Percentiles rank a stretch among this genome's conserved stretches.
These are phyloP conservation scores for Diadegma fenestrale DNA, from an alignment of 2,888 invertebrate species.

Conservation along the genomic window DNA sequence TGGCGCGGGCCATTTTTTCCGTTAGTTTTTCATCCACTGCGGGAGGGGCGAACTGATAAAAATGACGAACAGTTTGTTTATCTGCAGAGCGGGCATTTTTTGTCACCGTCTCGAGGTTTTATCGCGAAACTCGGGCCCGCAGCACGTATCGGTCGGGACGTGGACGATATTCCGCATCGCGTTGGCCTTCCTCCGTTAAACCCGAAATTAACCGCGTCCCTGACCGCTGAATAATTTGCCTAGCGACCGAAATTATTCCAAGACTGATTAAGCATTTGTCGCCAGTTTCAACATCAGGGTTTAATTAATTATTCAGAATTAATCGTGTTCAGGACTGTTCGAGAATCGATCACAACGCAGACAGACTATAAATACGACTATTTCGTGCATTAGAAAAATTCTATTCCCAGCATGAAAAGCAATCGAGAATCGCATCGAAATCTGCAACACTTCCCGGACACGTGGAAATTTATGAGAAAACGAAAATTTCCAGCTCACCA, in stretches of 20 bases:
- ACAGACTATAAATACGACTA: neutral
- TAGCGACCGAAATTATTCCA: constrained; percentile 1
- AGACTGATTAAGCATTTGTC: constrained; percentile 7
- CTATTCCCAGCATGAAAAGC: neutral
- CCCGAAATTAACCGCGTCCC: constrained; percentile 27
- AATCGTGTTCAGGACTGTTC: neutral
- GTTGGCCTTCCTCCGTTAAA: constrained; percentile 11
- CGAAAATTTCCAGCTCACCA: neutral
- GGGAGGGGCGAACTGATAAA: constrained; percentile 48
- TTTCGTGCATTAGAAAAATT: neutral
- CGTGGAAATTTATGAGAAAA: neutral
- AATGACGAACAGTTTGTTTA: constrained; percentile 59
- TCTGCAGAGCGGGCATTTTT: constrained; percentile 9
- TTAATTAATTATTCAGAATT: neutral
- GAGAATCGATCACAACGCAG: neutral
- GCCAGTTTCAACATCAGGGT: neutral
- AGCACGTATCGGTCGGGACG: neutral
- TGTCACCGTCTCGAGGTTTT: constrained; percentile 3
- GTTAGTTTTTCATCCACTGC: constrained; percentile 10
- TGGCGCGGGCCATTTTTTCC: neutral
- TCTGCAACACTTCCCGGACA: neutral
- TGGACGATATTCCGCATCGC: neutral
- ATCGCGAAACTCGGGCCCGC: constrained; percentile 18
- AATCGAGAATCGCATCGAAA: neutral
- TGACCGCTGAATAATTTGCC: constrained; percentile 22